Percentiles rank a stretch among this genome's conserved stretches.
Evolutionary conservation across 2,797 vertebrate genomes (phyloP).

Genomic region (Acipenser ruthenus): DNA sequence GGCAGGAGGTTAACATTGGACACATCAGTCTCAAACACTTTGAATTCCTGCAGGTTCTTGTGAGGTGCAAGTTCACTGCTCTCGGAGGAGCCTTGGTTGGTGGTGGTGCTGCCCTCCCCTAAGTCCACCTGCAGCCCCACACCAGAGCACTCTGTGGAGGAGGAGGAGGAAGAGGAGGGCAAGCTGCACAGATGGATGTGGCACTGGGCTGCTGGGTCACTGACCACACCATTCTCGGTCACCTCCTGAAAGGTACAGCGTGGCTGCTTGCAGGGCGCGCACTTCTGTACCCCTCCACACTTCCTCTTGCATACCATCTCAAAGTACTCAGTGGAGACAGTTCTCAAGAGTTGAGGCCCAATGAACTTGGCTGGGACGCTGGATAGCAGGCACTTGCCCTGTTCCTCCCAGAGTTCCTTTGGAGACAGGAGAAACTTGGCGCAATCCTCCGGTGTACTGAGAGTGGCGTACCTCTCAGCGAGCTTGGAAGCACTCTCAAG

Average conservation of each 20-base stretch:
- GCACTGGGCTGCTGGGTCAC: constrained; percentile 51
- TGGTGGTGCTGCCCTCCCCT: constrained; percentile 30
- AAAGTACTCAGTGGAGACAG: constrained; percentile 52
- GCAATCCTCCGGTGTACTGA: constrained; percentile 68
- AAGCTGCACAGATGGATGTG: constrained; percentile 57
- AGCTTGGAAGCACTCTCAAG: constrained; percentile 57
- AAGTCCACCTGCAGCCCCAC: constrained; percentile 43
- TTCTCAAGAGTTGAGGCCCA: constrained; percentile 57
- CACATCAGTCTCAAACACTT: constrained; percentile 57
- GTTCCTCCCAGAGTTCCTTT: constrained; percentile 70
- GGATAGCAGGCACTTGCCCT: constrained; percentile 63
- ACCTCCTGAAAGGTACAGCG: constrained; percentile 63
- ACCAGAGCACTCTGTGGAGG: constrained; percentile 47
- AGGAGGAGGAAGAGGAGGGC: constrained; percentile 52
- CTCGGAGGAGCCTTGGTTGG: constrained; percentile 39
- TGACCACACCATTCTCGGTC: constrained; percentile 28
- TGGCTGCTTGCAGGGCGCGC: constrained; percentile 82
- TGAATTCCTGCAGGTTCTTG: constrained; percentile 53
- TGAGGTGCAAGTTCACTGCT: constrained; percentile 50
- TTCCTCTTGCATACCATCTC: constrained; percentile 80
- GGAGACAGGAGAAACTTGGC: constrained; percentile 67
- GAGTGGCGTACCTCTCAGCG: constrained; percentile 52
- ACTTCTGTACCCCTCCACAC: constrained; percentile 40
- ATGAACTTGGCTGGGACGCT: constrained; percentile 62
- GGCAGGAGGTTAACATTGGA: constrained; percentile 89